Evolutionary conservation across 2,113 vertebrate species (phyloP), one percentile per base, ranked within the genome.

Genomic region (Gallinago undulata): DNA sequence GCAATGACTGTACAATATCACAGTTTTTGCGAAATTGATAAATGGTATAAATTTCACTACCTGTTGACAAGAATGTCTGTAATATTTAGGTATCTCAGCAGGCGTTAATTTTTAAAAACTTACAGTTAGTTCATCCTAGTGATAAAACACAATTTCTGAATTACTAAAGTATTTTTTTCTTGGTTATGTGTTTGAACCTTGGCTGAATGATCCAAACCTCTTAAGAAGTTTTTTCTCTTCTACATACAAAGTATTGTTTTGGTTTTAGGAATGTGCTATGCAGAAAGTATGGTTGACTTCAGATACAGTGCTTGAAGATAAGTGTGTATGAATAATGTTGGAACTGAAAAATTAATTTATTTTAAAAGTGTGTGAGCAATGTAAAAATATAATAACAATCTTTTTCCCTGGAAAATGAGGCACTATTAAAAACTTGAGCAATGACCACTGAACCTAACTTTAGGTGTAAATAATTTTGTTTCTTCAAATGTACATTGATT

Each of bases 111-210:
- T 84, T 3, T 16, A 25, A 67, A 75, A 60, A 66, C 5, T 35
- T 84, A 7, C 0, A 1, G 13, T 39, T 59, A 43, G 17, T 62
- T 48, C 3, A 1, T 72, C 45, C 47, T 67, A 41, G 11, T 39
- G 39, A 39, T 39, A 39, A 39, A 39, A 11, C 39, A 39, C 39
- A 39, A 39, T 39, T 39, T 39, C 11, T 39, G 39, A 39, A 39
- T 39, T 39, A 39, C 8, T 57, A 7, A 53, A 74, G 7, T 72
- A 18, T 48, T 77, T 87, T 86, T 92, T 80, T 41, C 35, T 77
- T 79, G 17, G 12, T 35, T 74, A 7, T 66, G 5, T 73, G 15
- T 76, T 55, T 79, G 23, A 89, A 39, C 33, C 15, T 87, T 93
- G 19, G 2, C 39, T 86, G 43, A 79, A 31, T 73, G 85, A 9